These are phyloP conservation scores for Osedax frankpressi DNA, from an alignment of 2,888 invertebrate species.

Conservation along the genomic window DNA sequence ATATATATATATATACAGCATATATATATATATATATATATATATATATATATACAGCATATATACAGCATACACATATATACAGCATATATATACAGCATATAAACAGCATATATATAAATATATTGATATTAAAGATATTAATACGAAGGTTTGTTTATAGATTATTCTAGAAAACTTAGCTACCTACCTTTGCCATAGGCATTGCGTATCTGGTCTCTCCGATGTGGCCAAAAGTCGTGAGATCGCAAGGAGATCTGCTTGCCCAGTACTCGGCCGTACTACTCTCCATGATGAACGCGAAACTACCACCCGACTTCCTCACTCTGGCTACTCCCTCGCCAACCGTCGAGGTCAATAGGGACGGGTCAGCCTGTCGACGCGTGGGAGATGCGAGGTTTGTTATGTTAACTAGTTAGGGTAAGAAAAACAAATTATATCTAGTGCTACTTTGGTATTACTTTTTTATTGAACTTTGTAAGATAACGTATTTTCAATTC, in stretches of 20 bases:
- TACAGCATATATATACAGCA: too few relatives aligned
- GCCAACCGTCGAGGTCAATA: constrained; percentile 17
- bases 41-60: neutral
- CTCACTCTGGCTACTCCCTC: constrained; percentile 30
- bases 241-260: constrained; percentile 24
- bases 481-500: too few relatives aligned
- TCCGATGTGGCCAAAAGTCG: constrained; percentile 20
- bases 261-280: constrained; percentile 22
- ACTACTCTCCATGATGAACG: constrained; percentile 25
- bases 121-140: too few relatives aligned
- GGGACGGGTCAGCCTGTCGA: too few relatives aligned
- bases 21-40: neutral
- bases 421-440: too few relatives aligned
- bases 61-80: too few relatives aligned
- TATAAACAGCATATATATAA: too few relatives aligned
- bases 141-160: too few relatives aligned
- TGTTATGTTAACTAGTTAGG: too few relatives aligned
- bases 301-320: constrained; percentile 22
- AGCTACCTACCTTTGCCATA: constrained; percentile 11
- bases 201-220: constrained; percentile 24
- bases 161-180: neutral
- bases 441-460: too few relatives aligned
- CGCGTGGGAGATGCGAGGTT: too few relatives aligned
- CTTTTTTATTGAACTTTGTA: too few relatives aligned
- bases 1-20: neutral